Evolutionary conservation across 1,140 invertebrate genomes (phyloP).

Genomic region (Heliothis subflexa): DNA sequence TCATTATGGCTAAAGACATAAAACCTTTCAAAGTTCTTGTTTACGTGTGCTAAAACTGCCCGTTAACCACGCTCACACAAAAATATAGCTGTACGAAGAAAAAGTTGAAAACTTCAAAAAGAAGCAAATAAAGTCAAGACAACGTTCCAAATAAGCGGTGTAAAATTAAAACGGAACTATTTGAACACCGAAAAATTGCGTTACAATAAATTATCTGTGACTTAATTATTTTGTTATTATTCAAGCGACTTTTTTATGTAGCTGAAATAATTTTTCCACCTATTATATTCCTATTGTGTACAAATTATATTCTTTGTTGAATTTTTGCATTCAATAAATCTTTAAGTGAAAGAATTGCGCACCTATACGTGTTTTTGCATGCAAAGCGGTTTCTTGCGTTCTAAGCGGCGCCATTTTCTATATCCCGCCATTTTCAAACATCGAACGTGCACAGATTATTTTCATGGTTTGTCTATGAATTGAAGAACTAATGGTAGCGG

Average conservation of each 20-base stretch:
- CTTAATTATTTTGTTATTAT: not conserved
- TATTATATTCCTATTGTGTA: too few species aligned
- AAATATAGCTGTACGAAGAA: slow-evolving; percentile 21
- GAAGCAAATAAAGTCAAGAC: slow-evolving; percentile 4
- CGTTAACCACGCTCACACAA: slow-evolving; percentile 9
- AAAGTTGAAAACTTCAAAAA: slow-evolving; percentile 6
- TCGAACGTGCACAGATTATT: slow-evolving; percentile 30
- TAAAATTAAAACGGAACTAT: slow-evolving; percentile 18
- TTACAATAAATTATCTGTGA: not conserved
- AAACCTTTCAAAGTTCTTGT: slow-evolving; percentile 38
- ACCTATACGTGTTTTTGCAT: too few species aligned
- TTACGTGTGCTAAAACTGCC: slow-evolving; percentile 39
- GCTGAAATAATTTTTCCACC: too few species aligned
- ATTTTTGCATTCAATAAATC: too few species aligned
- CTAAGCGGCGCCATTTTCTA: not conserved
- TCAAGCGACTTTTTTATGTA: too few species aligned
- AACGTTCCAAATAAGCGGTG: not conserved
- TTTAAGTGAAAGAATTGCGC: too few species aligned
- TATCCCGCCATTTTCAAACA: slow-evolving; percentile 4
- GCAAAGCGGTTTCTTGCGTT: not conserved
- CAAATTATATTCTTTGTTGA: too few species aligned
- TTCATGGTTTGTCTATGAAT: slow-evolving; percentile 15
- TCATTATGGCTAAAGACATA: slow-evolving; percentile 8
- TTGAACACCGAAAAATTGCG: not conserved
- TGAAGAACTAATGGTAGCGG: slow-evolving; percentile 32